phyloP scores from a whole-genome alignment of 2,888 invertebrate species.

The Eudemis profundana region DNA sequence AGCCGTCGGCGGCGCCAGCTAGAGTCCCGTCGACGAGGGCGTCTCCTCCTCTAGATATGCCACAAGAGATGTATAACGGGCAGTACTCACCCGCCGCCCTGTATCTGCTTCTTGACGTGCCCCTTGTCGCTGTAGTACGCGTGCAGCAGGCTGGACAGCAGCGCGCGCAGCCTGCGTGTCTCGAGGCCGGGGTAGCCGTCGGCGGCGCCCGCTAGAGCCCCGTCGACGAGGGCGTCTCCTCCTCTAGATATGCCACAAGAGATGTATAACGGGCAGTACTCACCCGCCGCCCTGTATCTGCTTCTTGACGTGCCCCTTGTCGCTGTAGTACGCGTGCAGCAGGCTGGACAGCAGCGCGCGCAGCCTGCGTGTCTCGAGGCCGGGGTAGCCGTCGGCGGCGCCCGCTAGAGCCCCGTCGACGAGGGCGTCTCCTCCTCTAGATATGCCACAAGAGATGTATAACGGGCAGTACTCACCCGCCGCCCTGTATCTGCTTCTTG shows the following conservation, averaged over 20 bases:
- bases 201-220: conserved; percentile 74
- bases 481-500: conserved; percentile 95
- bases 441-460: neutral
- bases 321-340: conserved; percentile 94
- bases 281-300: conserved; percentile 94
- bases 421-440: conserved; percentile 67
- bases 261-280: conserved; percentile 51
- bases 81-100: conserved; percentile 90
- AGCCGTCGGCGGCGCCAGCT: conserved; percentile 83
- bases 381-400: conserved; percentile 87
- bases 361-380: conserved; percentile 91
- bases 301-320: conserved; percentile 97
- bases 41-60: conserved; percentile 56
- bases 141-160: conserved; percentile 90
- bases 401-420: conserved; percentile 78
- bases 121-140: conserved; percentile 96
- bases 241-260: conserved; percentile 43
- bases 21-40: conserved; percentile 77
- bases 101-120: conserved; percentile 97
- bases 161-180: conserved; percentile 90
- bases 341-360: conserved; percentile 91
- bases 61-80: neutral
- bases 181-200: conserved; percentile 92
- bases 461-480: conserved; percentile 85
- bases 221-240: conserved; percentile 74